These are phyloP conservation scores for Teleiodes luculella DNA, from an alignment of 2,888 invertebrate genomes.

Conservation along the genomic window DNA sequence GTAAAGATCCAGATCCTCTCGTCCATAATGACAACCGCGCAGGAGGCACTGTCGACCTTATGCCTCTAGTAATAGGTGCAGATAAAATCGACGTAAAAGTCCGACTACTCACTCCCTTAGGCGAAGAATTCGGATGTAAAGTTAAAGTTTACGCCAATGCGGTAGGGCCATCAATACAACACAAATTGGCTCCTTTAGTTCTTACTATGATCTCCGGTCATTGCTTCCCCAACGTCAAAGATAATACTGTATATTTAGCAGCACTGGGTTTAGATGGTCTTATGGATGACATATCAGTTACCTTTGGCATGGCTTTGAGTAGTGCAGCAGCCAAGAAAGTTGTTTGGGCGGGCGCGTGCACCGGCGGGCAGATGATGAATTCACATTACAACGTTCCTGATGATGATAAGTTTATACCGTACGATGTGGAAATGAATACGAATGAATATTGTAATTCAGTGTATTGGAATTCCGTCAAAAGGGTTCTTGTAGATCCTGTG, in stretches of 20 bases:
- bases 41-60: conserved; percentile 58
- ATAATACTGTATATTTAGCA: conserved; percentile 55
- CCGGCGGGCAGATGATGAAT: conserved; percentile 45
- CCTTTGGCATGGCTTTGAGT: conserved; percentile 59
- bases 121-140: conserved; percentile 37
- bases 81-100: conserved; percentile 41
- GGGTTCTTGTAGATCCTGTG: conserved; percentile 54
- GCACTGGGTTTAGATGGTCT: conserved; percentile 54
- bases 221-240: conserved; percentile 55
- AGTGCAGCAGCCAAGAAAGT: conserved; percentile 40
- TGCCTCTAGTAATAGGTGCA: conserved; percentile 59
- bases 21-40: conserved; percentile 53
- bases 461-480: conserved; percentile 64
- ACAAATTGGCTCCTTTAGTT: conserved; percentile 40
- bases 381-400: conserved; percentile 42
- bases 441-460: conserved; percentile 41
- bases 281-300: conserved; percentile 32
- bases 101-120: conserved; percentile 41
- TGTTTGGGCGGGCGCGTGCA: conserved; percentile 56
- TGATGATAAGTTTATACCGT: conserved; percentile 53
- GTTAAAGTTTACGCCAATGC: conserved; percentile 40
- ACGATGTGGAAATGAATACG: conserved; percentile 36
- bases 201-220: conserved; percentile 62
- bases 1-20: conserved; percentile 56
- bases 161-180: conserved; percentile 28